A percentile compares a stretch with the other conserved stretches of the same genome.
These are phyloP conservation scores for Malachius bipustulatus DNA, from an alignment of 2,888 invertebrate species.

Conservation along the genomic window DNA sequence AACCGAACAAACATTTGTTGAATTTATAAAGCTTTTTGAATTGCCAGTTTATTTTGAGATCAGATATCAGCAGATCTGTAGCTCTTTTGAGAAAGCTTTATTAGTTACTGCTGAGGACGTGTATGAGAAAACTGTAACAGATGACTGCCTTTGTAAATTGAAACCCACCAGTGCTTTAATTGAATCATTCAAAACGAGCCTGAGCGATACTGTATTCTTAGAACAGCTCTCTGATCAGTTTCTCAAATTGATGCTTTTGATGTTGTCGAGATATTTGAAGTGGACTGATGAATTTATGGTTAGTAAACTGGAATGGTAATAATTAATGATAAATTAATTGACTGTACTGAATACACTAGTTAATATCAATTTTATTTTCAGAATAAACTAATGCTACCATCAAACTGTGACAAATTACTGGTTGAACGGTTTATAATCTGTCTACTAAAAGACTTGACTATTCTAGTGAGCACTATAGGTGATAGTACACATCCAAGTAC, in stretches of 20 bases:
- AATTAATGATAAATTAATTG: too few species aligned
- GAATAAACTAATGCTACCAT: too few species aligned
- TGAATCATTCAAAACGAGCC: slow-evolving; percentile 44
- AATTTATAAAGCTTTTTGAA: slow-evolving; percentile 76
- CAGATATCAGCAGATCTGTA: slow-evolving; percentile 87
- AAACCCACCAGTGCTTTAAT: slow-evolving; percentile 41
- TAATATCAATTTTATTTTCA: too few species aligned
- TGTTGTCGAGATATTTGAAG: slow-evolving; percentile 66
- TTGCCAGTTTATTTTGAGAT: slow-evolving; percentile 95
- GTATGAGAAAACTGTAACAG: slow-evolving; percentile 22
- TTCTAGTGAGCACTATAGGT: too few species aligned
- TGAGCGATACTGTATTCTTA: slow-evolving; percentile 70
- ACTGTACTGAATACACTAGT: too few species aligned
- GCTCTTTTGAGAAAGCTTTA: slow-evolving; percentile 44
- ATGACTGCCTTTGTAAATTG: slow-evolving; percentile 34
- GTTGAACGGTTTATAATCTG: too few species aligned
- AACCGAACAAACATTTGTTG: slow-evolving; percentile 58
- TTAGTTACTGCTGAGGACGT: slow-evolving; percentile 24
- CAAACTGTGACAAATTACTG: too few species aligned
- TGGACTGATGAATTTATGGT: slow-evolving; percentile 53
- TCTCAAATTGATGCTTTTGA: slow-evolving; percentile 78
- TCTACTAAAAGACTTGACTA: too few species aligned
- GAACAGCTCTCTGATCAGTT: slow-evolving; percentile 69
- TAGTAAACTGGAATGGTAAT: too few species aligned
- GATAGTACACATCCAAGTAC: too few species aligned